A percentile compares a stretch with the other conserved stretches of the same genome.
Conservation (phyloP, 2,888 invertebrate genomes). For the Perizoma affinitatum region DNA sequence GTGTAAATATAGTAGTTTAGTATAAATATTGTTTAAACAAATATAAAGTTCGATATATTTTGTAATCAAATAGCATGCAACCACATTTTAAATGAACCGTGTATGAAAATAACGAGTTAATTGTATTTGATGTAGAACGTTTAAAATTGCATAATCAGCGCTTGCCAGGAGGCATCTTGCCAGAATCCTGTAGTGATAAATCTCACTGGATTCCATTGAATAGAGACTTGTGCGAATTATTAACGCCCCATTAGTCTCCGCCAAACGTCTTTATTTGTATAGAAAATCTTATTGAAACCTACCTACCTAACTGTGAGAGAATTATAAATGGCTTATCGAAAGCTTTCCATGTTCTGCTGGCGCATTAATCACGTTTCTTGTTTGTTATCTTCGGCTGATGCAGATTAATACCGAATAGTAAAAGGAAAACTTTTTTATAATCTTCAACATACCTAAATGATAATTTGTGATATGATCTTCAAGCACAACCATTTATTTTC, state of each 20-base stretch:
- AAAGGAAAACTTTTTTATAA: background rate
- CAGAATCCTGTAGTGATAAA: slow-evolving; percentile 79
- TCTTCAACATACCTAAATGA: too few species aligned
- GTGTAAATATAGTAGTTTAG: too few species aligned
- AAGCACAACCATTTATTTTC: too few species aligned
- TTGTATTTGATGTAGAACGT: slow-evolving; percentile 55
- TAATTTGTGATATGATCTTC: too few species aligned
- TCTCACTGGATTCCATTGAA: slow-evolving; percentile 75
- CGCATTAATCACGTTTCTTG: slow-evolving; percentile 53
- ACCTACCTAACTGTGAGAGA: slow-evolving; percentile 52
- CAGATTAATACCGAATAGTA: background rate
- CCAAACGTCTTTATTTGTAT: slow-evolving; percentile 76
- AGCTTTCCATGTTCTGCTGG: slow-evolving; percentile 39
- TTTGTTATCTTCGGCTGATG: slow-evolving; percentile 17
- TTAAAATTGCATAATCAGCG: slow-evolving; percentile 72
- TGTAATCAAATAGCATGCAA: too few species aligned
- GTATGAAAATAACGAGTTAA: slow-evolving; percentile 45
- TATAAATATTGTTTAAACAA: too few species aligned
- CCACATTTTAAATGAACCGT: slow-evolving; percentile 25
- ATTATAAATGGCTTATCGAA: slow-evolving; percentile 58
- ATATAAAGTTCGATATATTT: too few species aligned
- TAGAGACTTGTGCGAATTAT: slow-evolving; percentile 78
- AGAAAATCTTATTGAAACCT: slow-evolving; percentile 59
- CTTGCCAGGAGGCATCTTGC: slow-evolving; percentile 80
- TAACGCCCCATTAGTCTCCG: slow-evolving; percentile 78